Percentiles rank a stretch among this genome's conserved stretches.
Conservation (phyloP, 1,140 invertebrate genomes). For the Branchinecta lynchi region DNA sequence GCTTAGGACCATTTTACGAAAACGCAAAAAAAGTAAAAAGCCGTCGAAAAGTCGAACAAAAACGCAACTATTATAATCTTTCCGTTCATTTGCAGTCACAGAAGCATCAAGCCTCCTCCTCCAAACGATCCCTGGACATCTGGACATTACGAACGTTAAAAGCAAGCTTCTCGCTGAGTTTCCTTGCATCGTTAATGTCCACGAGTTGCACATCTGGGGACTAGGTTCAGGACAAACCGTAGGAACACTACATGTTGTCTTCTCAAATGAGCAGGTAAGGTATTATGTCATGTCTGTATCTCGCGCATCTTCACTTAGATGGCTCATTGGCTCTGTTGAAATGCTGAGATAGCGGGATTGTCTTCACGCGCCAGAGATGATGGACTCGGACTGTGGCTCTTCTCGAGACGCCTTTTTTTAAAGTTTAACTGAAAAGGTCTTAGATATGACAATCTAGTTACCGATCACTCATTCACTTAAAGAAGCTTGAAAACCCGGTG, state of each 20-base stretch:
- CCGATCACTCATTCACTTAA: too few species aligned
- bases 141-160: slow-evolving; percentile 50
- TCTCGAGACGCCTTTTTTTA: too few species aligned
- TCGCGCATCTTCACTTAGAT: too few species aligned
- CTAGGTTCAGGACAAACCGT: slow-evolving; percentile 47
- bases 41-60: too few species aligned
- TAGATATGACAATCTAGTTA: too few species aligned
- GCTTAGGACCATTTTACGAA: too few species aligned
- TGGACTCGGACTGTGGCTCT: too few species aligned
- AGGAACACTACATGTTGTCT: slow-evolving; percentile 14
- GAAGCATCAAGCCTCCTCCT: slow-evolving; percentile 58
- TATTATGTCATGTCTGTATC: not conserved
- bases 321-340: not conserved
- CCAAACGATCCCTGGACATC: slow-evolving; percentile 62
- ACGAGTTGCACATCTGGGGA: slow-evolving; percentile 68
- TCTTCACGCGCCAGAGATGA: too few species aligned
- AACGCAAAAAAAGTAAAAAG: too few species aligned
- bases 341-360: not conserved
- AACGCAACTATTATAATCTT: slow-evolving; percentile 20
- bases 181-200: slow-evolving; percentile 57
- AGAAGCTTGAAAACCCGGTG: too few species aligned
- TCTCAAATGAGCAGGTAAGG: not conserved
- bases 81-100: slow-evolving; percentile 41
- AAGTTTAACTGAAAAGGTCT: too few species aligned
- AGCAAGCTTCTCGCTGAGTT: slow-evolving; percentile 48